Percentiles rank a stretch among this genome's conserved stretches.
Evolutionary conservation across 2,797 vertebrate species (phyloP).

Genomic region (Helarctos malayanus): DNA sequence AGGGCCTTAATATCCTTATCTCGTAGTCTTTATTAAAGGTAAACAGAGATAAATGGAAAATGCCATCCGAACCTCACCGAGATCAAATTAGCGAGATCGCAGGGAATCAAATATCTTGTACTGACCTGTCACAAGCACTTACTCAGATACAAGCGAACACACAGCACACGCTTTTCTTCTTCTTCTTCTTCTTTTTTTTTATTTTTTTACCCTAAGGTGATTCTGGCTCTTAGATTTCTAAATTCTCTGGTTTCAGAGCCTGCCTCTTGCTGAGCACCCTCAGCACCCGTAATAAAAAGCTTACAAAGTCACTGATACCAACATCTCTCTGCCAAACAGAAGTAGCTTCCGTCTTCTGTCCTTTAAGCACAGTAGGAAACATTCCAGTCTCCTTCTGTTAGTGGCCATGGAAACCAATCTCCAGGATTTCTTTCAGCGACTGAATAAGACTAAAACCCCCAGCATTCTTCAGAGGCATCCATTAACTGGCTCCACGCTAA

Average conservation of each 20-base stretch:
- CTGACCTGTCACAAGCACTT: conserved; percentile 78
- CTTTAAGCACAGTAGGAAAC: conserved; percentile 47
- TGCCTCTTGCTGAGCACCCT: not conserved
- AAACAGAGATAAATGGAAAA: conserved; percentile 77
- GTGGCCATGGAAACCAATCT: conserved; percentile 59
- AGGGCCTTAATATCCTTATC: conserved; percentile 38
- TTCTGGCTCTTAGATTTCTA: conserved; percentile 32
- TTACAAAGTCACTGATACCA: not conserved
- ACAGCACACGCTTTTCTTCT: not conserved
- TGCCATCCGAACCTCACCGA: conserved; percentile 39
- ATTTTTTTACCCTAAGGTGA: not conserved
- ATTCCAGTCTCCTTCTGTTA: conserved; percentile 27
- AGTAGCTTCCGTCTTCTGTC: not conserved
- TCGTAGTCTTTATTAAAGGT: conserved; percentile 71
- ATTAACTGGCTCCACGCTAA: conserved; percentile 36
- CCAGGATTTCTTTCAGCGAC: conserved; percentile 14
- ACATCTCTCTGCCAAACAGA: conserved; percentile 43
- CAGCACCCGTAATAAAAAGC: not conserved
- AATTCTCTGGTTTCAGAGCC: not conserved
- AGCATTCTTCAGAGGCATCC: conserved; percentile 16
- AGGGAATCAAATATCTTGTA: conserved; percentile 74
- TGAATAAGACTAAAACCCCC: not conserved
- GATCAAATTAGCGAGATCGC: conserved; percentile 72
- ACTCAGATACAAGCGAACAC: conserved; percentile 60
- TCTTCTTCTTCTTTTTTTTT: not conserved